These are phyloP conservation scores for Polydrusus cervinus DNA, from an alignment of 2,888 invertebrate genomes.

Conservation along the genomic window DNA sequence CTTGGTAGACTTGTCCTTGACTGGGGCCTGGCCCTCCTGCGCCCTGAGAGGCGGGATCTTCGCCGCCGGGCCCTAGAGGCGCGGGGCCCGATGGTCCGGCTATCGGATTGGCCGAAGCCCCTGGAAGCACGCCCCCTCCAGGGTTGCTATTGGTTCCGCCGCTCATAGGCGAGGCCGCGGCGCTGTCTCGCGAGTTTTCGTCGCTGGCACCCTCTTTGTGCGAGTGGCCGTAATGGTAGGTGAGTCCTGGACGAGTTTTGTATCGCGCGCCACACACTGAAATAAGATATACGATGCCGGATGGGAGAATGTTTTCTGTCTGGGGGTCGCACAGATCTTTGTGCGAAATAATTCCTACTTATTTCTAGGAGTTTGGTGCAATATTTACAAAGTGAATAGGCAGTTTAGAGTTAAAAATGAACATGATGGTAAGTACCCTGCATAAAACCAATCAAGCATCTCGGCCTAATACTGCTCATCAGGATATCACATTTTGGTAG, in stretches of 20 bases:
- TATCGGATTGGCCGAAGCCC: conserved; percentile 31
- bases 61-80: conserved; percentile 48
- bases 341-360: conserved; percentile 1
- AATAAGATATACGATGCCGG: conserved; percentile 61
- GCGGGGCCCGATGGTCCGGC: conserved; percentile 48
- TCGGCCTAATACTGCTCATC: too few relatives aligned
- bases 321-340: neutral
- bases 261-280: conserved; percentile 96
- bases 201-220: conserved; percentile 79
- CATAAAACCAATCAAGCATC: neutral
- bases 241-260: conserved; percentile 96
- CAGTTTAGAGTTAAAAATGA: neutral
- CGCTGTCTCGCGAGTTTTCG: conserved; percentile 71
- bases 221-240: conserved; percentile 96
- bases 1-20: conserved; percentile 76
- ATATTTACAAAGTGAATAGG: conserved; percentile 12
- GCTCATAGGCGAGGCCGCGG: conserved; percentile 66
- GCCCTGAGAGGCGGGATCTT: conserved; percentile 62
- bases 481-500: conserved; percentile 55
- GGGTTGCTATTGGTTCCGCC: conserved; percentile 69
- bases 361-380: conserved; percentile 13
- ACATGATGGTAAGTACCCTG: neutral
- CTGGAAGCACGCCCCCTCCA: conserved; percentile 57
- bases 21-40: conserved; percentile 63
- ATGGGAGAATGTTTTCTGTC: neutral